A percentile compares a stretch with the other conserved stretches of the same genome.
phyloP scores from a whole-genome alignment of 2,888 invertebrate genomes.

The Busseola fusca region DNA sequence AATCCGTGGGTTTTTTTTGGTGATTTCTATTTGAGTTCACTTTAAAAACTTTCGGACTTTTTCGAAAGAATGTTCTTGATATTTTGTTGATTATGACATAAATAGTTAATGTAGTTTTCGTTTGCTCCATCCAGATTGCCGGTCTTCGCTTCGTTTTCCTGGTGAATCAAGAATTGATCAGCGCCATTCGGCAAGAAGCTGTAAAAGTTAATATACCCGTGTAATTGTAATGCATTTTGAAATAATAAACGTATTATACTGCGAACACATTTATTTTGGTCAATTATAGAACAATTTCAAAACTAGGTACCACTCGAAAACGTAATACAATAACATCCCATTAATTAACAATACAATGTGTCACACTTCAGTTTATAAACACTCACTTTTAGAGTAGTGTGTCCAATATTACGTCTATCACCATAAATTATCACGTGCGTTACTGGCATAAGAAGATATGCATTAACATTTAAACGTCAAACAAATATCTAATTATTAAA shows the following conservation, averaged over 20 bases:
- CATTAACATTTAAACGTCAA: constrained; percentile 79
- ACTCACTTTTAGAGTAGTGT: constrained; percentile 64
- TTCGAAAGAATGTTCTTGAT: background rate
- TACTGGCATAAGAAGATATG: constrained; percentile 85
- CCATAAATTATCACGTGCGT: constrained; percentile 86
- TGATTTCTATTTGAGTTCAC: background rate
- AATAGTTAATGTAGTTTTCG: constrained; percentile 2
- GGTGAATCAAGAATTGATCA: constrained; percentile 97
- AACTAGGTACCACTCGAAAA: constrained; percentile 86
- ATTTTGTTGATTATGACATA: background rate
- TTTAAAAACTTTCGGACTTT: background rate
- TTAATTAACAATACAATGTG: constrained; percentile 69
- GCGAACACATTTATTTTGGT: constrained; percentile 89
- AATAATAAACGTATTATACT: constrained; percentile 74
- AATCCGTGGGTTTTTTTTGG: background rate
- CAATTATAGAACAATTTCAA: constrained; percentile 84
- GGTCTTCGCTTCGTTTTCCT: constrained; percentile 97
- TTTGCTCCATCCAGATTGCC: constrained; percentile 90
- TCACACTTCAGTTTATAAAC: constrained; percentile 68
- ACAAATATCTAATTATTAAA: constrained; percentile 69
- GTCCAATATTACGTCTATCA: constrained; percentile 78
- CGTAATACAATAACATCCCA: constrained; percentile 72
- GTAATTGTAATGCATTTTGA: constrained; percentile 72
- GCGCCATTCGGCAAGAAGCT: constrained; percentile 96
- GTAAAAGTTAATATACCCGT: constrained; percentile 92